A percentile compares a stretch with the other conserved stretches of the same genome.
Conservation (phyloP, 2,888 invertebrate species). For the Omphaloscelis lunosa region DNA sequence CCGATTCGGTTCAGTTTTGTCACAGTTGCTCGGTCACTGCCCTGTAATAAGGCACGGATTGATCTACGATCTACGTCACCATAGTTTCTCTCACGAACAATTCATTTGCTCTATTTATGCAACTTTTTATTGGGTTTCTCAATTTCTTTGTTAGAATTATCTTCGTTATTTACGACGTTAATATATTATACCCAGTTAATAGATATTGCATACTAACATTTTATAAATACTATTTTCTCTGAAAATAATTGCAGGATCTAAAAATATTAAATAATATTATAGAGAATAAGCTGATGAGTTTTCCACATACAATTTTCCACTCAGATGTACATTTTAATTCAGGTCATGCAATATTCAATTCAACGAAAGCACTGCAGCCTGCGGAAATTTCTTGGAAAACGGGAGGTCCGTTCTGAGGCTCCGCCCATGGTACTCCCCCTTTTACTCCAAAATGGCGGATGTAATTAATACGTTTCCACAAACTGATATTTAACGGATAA, state of each 20-base stretch:
- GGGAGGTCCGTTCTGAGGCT: slow-evolving; percentile 21
- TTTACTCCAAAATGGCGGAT: slow-evolving; percentile 15
- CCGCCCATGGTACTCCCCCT: slow-evolving; percentile 22
- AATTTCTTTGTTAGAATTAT: neutral
- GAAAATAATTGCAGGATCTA: neutral
- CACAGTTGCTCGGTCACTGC: neutral
- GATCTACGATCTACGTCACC: slow-evolving; percentile 7
- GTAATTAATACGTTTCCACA: slow-evolving; percentile 10
- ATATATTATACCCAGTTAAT: neutral
- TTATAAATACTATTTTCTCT: neutral
- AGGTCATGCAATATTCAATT: neutral
- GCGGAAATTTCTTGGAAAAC: slow-evolving; percentile 18
- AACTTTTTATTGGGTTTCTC: neutral
- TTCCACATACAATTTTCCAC: neutral
- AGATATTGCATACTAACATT: neutral
- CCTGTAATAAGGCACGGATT: slow-evolving; percentile 11
- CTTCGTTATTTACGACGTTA: neutral
- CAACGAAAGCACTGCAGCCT: neutral
- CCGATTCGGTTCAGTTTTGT: neutral
- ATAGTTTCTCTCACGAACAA: slow-evolving; percentile 13
- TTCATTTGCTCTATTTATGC: neutral
- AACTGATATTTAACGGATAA: neutral
- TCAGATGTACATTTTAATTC: neutral
- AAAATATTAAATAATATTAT: neutral
- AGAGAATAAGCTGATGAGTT: neutral